Evolutionary conservation across 2,113 vertebrate species (phyloP), one percentile per base, ranked within the genome.

Genomic region (Takifugu flavidus): DNA sequence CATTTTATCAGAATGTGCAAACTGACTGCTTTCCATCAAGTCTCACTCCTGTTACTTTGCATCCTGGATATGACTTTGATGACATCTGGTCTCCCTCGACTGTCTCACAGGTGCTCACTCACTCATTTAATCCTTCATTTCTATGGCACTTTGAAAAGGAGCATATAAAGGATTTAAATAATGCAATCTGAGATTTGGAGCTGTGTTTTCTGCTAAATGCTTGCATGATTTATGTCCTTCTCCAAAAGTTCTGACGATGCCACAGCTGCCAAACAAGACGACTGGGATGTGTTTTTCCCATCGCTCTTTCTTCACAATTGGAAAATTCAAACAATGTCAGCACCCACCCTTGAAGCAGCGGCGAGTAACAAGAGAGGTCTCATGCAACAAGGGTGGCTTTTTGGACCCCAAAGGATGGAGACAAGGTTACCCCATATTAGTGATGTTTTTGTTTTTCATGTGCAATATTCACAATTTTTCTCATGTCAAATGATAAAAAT

Each of bases 251-350:
- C 72, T 0, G 69, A 83, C 4, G 56, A 72, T 42, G 63, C 62
- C 29, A 84, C 75, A 13, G 75, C 82, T 53, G 45, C 71, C 4
- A 72, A 78, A 60, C 60, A 20, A 34, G 82, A 71, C 0, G 73
- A 78, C 13, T 89, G 87, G 86, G 82, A 84, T 1, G 34, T 86
- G 5, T 53, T 79, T 39, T 88, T 87, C 14, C 89, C 89, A 5
- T 83, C 78, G 59, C 81, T 86, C 53, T 84, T 81, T 2, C 85
- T 90, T 27, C 79, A 59, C 42, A 80, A 92, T 61, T 90, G 89
- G 89, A 82, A 71, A 59, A 73, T 90, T 49, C 79, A 88, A 52
- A 83, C 89, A 86, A 70, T 87, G 84, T 77, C 85, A 3, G 53
- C 63, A 0, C 72, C 72, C 10, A 67, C 80, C 65, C 75, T 88